Percentiles rank a stretch among this genome's conserved stretches.
These are phyloP conservation scores for Mobula hypostoma DNA, from an alignment of 2,113 vertebrate genomes.

Conservation along the genomic window DNA sequence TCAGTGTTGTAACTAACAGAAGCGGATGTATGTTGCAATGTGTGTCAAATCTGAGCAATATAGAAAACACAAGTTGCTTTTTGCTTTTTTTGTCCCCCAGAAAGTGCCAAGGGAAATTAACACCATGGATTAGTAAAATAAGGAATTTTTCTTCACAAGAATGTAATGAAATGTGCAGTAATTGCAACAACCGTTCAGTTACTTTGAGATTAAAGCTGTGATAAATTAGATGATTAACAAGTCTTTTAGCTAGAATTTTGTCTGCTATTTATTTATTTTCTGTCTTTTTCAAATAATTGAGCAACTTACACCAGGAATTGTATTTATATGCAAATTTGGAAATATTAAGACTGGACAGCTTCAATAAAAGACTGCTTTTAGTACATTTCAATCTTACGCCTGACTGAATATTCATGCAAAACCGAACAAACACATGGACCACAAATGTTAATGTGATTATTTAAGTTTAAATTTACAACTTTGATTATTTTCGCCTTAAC, in stretches of 20 bases:
- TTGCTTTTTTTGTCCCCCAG: background rate
- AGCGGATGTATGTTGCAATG: constrained; percentile 17
- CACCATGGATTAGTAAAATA: constrained; percentile 26
- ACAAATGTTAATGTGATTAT: background rate
- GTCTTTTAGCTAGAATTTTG: constrained; percentile 18
- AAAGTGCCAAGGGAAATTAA: constrained; percentile 27
- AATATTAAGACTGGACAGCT: background rate
- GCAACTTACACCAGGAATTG: background rate
- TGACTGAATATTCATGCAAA: background rate
- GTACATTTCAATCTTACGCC: background rate
- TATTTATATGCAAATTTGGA: background rate
- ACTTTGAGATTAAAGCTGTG: constrained; percentile 23
- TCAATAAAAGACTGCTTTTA: background rate
- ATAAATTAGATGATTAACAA: constrained; percentile 11
- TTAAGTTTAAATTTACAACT: background rate
- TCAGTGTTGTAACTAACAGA: background rate
- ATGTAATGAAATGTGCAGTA: constrained; percentile 26
- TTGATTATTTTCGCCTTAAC: too few species aligned
- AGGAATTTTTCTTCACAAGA: constrained; percentile 30
- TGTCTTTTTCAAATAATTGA: constrained; percentile 29
- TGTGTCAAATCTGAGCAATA: background rate
- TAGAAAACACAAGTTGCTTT: constrained; percentile 19
- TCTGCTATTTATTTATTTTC: constrained; percentile 32
- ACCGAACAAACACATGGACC: background rate
- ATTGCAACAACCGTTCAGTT: constrained; percentile 20